Evolutionary conservation across 2,113 vertebrate species (phyloP), one percentile per base, ranked within the genome.

Genomic region (Triplophysa dalaica): DNA sequence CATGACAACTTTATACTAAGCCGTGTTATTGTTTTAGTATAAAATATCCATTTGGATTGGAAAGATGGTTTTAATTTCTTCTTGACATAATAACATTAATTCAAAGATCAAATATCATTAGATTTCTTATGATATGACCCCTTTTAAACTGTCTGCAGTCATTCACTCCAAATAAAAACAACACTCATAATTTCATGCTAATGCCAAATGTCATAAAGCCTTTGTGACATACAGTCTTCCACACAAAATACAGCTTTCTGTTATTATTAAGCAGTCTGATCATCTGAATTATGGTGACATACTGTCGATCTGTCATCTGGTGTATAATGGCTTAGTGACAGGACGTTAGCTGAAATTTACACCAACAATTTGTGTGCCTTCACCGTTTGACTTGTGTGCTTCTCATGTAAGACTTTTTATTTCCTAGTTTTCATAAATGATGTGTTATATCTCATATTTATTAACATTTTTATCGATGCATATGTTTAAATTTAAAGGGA

Each of bases 91-190:
- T 11, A 45, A 45, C 11, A 45, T 45, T 2, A 45, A 12, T 45
- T 45, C 5, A 17, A 52, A 16, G 50, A 54, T 6, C 5, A 17
- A 52, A 16, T 16, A 54, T 6, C 19, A 17, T 54, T 54, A 6
- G 16, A 54, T 54, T 54, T 54, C 0, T 17, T 17, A 54, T 19
- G 56, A 45, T 45, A 63, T 50, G 22, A 88, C 89, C 87, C 80
- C 84, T 87, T 26, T 77, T 81, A 91, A 89, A 88, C 88, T 84
- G 90, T 92, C 89, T 92, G 90, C 88, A 91, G 89, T 90, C 89
- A 91, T 90, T 91, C 70, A 87, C 87, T 88, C 78, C 64, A 76
- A 68, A 54, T 63, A 66, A 80, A 70, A 69, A 81, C 83, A 78
- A 50, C 75, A 38, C 26, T 78, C 70, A 75, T 69, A 62, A 75